phyloP scores from a whole-genome alignment of 1,140 invertebrate species.

The Drosophila cardini region DNA sequence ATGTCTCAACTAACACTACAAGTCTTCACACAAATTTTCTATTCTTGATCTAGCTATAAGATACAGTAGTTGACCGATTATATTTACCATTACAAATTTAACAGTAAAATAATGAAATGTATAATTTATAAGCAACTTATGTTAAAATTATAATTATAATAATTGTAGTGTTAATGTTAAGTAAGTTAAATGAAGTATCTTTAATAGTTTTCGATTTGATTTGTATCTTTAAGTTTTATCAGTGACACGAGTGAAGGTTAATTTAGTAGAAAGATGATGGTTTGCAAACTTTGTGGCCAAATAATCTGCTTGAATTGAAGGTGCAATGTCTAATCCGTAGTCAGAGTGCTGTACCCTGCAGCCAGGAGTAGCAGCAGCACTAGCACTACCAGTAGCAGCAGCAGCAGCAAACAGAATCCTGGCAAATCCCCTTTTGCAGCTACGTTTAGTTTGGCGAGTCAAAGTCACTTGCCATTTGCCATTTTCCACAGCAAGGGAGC shows the following conservation, averaged over 20 bases:
- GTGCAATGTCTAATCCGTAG: slow-evolving; percentile 49
- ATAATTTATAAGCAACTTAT: too few relatives aligned
- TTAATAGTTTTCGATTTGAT: too few relatives aligned
- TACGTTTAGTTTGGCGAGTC: slow-evolving; percentile 36
- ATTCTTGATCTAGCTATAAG: too few relatives aligned
- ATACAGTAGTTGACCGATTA: too few relatives aligned
- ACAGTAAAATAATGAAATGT: too few relatives aligned
- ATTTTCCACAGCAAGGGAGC: slow-evolving; percentile 41
- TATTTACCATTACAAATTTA: too few relatives aligned
- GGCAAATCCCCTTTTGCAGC: slow-evolving; percentile 13
- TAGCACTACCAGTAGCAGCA: slow-evolving; percentile 9
- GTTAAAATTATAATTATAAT: too few relatives aligned
- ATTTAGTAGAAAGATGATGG: slow-evolving; percentile 46
- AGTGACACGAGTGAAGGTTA: slow-evolving; percentile 15
- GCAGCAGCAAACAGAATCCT: background rate
- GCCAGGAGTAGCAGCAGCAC: slow-evolving; percentile 11
- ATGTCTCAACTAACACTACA: too few relatives aligned
- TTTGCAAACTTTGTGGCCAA: slow-evolving; percentile 18
- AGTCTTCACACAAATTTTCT: too few relatives aligned
- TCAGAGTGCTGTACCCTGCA: slow-evolving; percentile 4
- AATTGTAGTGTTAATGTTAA: too few relatives aligned
- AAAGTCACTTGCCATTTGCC: slow-evolving; percentile 72
- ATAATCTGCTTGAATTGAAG: slow-evolving; percentile 20
- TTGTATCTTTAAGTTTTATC: too few relatives aligned
- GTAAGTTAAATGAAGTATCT: too few relatives aligned